Evolutionary conservation across 1,140 invertebrate species (phyloP).

Genomic region (Fopius arisanus): DNA sequence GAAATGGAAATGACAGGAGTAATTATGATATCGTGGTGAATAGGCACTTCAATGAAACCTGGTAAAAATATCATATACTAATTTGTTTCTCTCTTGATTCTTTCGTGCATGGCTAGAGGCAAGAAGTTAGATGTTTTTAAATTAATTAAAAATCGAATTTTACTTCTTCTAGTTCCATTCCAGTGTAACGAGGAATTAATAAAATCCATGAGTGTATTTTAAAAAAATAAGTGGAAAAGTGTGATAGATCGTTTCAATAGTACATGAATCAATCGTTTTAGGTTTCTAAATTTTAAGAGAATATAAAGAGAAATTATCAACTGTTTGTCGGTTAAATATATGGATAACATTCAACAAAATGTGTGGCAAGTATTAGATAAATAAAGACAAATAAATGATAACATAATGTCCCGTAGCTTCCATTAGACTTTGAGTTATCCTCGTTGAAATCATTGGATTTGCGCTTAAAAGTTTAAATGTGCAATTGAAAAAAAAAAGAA

Average conservation of each 20-base stretch:
- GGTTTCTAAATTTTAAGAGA: not conserved
- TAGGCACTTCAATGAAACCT: not conserved
- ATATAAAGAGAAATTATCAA: not conserved
- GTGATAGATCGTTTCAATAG: constrained; percentile 15
- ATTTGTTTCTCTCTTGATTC: not conserved
- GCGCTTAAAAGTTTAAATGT: constrained; percentile 7
- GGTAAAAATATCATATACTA: not conserved
- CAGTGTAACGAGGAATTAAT: not conserved
- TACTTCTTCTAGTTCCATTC: not conserved
- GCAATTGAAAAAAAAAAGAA: not conserved
- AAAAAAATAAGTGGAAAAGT: not conserved
- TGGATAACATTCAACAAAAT: not conserved
- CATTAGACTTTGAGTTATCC: not conserved
- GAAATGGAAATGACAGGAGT: not conserved
- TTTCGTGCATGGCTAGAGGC: not conserved
- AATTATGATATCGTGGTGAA: not conserved
- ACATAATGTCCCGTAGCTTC: not conserved
- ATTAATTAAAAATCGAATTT: not conserved
- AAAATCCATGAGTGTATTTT: not conserved
- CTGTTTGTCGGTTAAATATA: not conserved
- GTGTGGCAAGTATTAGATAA: constrained; percentile 1
- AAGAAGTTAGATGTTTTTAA: not conserved
- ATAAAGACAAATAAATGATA: not conserved
- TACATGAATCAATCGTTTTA: not conserved
- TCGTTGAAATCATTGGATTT: not conserved